Evolutionary conservation across 2,113 vertebrate genomes (phyloP).

Genomic region (Neomonachus schauinslandi): DNA sequence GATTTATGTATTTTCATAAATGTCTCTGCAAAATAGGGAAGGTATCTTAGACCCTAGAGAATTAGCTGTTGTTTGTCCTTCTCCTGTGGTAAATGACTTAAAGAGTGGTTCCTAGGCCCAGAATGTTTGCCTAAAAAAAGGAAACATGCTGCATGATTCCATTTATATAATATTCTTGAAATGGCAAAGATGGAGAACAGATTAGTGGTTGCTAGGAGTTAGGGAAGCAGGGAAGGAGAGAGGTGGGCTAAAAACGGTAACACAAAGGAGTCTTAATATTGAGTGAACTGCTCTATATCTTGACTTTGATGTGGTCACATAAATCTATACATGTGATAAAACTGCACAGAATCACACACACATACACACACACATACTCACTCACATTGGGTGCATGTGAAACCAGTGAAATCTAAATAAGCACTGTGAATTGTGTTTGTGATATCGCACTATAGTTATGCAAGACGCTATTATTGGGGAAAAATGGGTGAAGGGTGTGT

Average conservation of each 20-base stretch:
- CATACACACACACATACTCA: not conserved
- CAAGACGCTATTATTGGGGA: not conserved
- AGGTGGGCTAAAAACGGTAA: not conserved
- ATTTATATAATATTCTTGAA: conserved; percentile 32
- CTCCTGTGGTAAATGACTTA: not conserved
- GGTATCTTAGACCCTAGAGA: not conserved
- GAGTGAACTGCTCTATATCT: not conserved
- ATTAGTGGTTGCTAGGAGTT: not conserved
- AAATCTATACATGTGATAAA: not conserved
- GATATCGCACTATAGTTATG: not conserved
- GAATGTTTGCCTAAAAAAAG: not conserved
- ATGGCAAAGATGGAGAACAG: not conserved
- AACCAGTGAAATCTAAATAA: conserved; percentile 36
- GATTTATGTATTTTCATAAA: not conserved
- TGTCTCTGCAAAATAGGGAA: not conserved
- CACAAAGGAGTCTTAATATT: not conserved
- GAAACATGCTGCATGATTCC: not conserved
- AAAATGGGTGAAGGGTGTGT: not conserved
- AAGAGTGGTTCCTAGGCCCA: not conserved
- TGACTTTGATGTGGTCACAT: not conserved
- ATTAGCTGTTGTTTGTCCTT: not conserved
- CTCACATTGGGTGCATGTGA: not conserved
- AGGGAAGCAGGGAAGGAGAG: not conserved
- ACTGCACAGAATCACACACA: not conserved
- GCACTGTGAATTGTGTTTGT: not conserved